Percentiles rank a stretch among this genome's conserved stretches.
These are phyloP conservation scores for Sturnus vulgaris DNA, from an alignment of 2,113 vertebrate species.

Conservation along the genomic window DNA sequence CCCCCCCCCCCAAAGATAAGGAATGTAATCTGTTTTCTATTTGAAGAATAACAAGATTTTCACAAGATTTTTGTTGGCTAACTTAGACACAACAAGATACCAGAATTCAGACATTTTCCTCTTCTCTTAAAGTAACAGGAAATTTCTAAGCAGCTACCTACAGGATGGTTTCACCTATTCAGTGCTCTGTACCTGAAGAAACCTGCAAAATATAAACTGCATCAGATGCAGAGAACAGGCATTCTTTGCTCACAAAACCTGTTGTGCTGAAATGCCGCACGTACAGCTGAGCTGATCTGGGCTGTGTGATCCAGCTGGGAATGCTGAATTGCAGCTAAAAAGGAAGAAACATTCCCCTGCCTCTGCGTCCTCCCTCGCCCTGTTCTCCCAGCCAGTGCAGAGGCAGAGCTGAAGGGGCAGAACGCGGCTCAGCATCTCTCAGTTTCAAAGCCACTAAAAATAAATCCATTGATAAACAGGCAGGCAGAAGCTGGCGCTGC, in stretches of 20 bases:
- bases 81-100: neutral
- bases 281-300: neutral
- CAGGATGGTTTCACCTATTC: neutral
- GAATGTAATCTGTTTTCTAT: neutral
- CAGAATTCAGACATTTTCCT: neutral
- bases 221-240: neutral
- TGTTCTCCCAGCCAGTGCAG: neutral
- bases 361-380: neutral
- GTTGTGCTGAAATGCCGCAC: neutral
- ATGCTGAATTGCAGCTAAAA: neutral
- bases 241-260: neutral
- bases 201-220: neutral
- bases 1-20: neutral
- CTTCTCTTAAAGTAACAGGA: neutral
- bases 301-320: neutral
- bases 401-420: neutral
- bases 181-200: neutral
- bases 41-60: neutral
- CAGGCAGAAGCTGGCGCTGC: neutral
- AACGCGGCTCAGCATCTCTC: neutral
- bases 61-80: neutral
- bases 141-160: neutral
- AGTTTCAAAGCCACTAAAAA: neutral
- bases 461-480: slow-evolving; percentile 22
- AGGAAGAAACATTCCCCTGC: neutral